A percentile compares a stretch with the other conserved stretches of the same genome.
Evolutionary conservation across 2,797 vertebrate species (phyloP).

Genomic region (Melanotaenia maccullochi): DNA sequence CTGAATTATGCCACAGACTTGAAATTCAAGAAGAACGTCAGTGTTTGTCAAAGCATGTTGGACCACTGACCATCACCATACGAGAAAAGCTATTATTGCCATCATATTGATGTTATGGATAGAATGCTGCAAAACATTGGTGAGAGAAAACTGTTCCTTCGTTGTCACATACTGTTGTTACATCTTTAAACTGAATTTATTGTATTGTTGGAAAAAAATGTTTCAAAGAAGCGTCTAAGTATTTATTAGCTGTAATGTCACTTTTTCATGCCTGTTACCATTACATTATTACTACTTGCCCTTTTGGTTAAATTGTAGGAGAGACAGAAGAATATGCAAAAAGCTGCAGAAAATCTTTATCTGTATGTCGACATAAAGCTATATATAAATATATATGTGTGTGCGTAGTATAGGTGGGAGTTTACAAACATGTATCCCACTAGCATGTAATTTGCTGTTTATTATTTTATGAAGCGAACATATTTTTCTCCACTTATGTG

Average conservation of each 20-base stretch:
- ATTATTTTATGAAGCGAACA: slow-evolving; percentile 25
- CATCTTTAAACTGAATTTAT: slow-evolving; percentile 35
- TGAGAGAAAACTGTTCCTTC: slow-evolving; percentile 28
- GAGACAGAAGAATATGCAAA: slow-evolving; percentile 73
- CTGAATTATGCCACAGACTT: slow-evolving; percentile 37
- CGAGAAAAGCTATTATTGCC: slow-evolving; percentile 57
- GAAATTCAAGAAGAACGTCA: slow-evolving; percentile 32
- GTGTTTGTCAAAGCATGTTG: slow-evolving; percentile 68
- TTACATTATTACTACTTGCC: slow-evolving; percentile 47
- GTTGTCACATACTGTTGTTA: slow-evolving; percentile 35
- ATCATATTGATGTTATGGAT: slow-evolving; percentile 66
- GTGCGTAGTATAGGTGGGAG: slow-evolving; percentile 46
- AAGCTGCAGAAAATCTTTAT: slow-evolving; percentile 43
- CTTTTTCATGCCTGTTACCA: slow-evolving; percentile 43
- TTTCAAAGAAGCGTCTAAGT: slow-evolving; percentile 28
- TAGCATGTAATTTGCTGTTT: slow-evolving; percentile 52
- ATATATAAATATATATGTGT: slow-evolving; percentile 6
- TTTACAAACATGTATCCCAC: slow-evolving; percentile 49
- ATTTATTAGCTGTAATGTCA: slow-evolving; percentile 34
- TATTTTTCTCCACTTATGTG: slow-evolving; percentile 11
- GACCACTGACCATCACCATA: slow-evolving; percentile 33
- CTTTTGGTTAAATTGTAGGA: slow-evolving; percentile 57
- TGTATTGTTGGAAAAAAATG: slow-evolving; percentile 38
- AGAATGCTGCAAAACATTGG: slow-evolving; percentile 48
- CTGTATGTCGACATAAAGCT: slow-evolving; percentile 20